phyloP scores from a whole-genome alignment of 1,140 invertebrate genomes.

The Trichonephila clavipes region DNA sequence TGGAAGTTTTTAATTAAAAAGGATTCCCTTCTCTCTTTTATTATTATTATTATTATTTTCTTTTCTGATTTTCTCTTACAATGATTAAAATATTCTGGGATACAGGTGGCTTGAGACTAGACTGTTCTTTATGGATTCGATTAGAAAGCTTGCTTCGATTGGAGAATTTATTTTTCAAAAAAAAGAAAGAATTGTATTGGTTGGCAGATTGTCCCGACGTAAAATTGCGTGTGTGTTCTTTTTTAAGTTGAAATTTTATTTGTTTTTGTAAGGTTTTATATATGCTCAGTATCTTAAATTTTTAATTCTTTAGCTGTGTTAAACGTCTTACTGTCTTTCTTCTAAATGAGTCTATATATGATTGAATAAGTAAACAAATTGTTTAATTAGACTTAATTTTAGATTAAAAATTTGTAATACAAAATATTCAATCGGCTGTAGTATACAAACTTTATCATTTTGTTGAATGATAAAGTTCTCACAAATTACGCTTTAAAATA shows the following conservation, averaged over 20 bases:
- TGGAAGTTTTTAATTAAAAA: conserved; percentile 23
- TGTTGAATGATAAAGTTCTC: too few species aligned
- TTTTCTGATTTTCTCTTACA: neutral
- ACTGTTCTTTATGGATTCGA: neutral
- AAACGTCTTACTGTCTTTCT: too few species aligned
- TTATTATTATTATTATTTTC: neutral
- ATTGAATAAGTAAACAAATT: too few species aligned
- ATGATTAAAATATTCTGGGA: conserved; percentile 22
- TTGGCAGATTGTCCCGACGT: neutral
- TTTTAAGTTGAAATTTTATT: neutral
- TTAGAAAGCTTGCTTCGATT: neutral
- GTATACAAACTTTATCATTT: too few species aligned
- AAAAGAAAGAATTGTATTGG: neutral
- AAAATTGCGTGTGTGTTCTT: neutral
- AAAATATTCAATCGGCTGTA: too few species aligned
- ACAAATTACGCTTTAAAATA: too few species aligned
- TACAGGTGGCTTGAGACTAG: conserved; percentile 1
- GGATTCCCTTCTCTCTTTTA: neutral
- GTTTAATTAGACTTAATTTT: too few species aligned
- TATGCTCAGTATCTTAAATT: neutral
- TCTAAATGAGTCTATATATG: too few species aligned
- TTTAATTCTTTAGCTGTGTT: too few species aligned
- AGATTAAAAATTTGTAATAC: too few species aligned
- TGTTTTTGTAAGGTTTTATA: neutral
- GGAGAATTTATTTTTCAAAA: neutral